phyloP scores from a whole-genome alignment of 2,888 invertebrate genomes.

The Heliconius hortense region DNA sequence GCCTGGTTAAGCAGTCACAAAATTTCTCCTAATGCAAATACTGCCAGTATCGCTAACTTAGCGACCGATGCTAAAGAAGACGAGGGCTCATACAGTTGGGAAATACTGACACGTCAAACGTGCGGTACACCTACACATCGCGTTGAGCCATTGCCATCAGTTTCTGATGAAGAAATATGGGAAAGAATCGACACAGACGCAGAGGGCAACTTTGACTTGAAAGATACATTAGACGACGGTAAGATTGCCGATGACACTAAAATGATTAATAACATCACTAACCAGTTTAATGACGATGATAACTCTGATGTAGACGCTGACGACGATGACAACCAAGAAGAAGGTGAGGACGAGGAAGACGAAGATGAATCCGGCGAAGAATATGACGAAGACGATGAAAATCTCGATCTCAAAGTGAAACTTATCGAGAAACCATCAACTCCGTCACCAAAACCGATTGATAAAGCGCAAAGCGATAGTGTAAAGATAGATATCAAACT shows the following conservation, averaged over 20 bases:
- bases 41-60: slow-evolving; percentile 68
- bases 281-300: slow-evolving; percentile 59
- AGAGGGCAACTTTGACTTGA: slow-evolving; percentile 69
- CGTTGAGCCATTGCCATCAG: slow-evolving; percentile 61
- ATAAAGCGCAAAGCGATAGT: slow-evolving; percentile 47
- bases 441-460: slow-evolving; percentile 41
- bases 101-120: slow-evolving; percentile 71
- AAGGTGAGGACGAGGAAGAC: slow-evolving; percentile 60
- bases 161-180: slow-evolving; percentile 77
- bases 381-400: slow-evolving; percentile 65
- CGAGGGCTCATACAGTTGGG: slow-evolving; percentile 71
- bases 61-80: slow-evolving; percentile 66
- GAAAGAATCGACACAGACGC: slow-evolving; percentile 70
- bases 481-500: slow-evolving; percentile 66
- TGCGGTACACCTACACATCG: slow-evolving; percentile 67
- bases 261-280: slow-evolving; percentile 54
- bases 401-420: slow-evolving; percentile 69
- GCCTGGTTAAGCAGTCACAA: slow-evolving; percentile 83
- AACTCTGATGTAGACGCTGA: slow-evolving; percentile 44
- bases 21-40: slow-evolving; percentile 77
- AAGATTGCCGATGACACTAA: slow-evolving; percentile 62
- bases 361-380: slow-evolving; percentile 63
- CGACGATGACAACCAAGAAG: slow-evolving; percentile 64
- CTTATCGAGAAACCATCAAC: slow-evolving; percentile 59
- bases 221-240: slow-evolving; percentile 70